Evolutionary conservation across 2,888 invertebrate species (phyloP).

Genomic region (Melinaea menophilus): DNA sequence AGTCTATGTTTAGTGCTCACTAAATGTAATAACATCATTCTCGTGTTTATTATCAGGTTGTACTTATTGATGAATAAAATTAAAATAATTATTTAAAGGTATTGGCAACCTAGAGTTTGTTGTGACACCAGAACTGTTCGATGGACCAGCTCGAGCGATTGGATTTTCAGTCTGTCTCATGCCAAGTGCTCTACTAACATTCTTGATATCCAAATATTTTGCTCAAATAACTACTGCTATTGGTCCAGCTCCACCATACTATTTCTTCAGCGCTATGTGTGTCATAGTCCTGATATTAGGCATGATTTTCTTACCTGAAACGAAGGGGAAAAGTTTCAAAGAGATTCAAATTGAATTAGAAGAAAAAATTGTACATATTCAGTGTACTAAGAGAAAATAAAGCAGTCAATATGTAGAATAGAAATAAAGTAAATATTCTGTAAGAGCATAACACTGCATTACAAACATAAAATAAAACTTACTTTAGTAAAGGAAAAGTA

Average conservation of each 20-base stretch:
- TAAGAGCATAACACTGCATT: too few relatives aligned
- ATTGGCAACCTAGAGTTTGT: not conserved
- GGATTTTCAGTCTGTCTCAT: not conserved
- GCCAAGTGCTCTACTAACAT: not conserved
- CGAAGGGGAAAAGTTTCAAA: not conserved
- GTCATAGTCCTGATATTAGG: not conserved
- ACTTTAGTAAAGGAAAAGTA: too few relatives aligned
- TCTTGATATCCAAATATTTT: not conserved
- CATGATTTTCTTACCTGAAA: not conserved
- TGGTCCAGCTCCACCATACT: not conserved
- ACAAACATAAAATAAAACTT: too few relatives aligned
- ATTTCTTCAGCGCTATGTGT: not conserved
- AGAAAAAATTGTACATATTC: not conserved
- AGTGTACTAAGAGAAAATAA: not conserved
- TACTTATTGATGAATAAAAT: not conserved
- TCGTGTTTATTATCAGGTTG: too few relatives aligned
- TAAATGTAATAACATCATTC: not conserved
- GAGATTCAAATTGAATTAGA: not conserved
- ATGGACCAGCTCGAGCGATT: not conserved
- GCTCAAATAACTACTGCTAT: not conserved
- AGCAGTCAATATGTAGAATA: too few relatives aligned
- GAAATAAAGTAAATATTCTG: too few relatives aligned
- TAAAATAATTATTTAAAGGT: constrained; percentile 1
- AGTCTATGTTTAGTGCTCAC: too few relatives aligned
- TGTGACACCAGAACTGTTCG: not conserved